Evolutionary conservation across 2,797 vertebrate genomes (phyloP).

Genomic region (Cetoscarus ocellatus): DNA sequence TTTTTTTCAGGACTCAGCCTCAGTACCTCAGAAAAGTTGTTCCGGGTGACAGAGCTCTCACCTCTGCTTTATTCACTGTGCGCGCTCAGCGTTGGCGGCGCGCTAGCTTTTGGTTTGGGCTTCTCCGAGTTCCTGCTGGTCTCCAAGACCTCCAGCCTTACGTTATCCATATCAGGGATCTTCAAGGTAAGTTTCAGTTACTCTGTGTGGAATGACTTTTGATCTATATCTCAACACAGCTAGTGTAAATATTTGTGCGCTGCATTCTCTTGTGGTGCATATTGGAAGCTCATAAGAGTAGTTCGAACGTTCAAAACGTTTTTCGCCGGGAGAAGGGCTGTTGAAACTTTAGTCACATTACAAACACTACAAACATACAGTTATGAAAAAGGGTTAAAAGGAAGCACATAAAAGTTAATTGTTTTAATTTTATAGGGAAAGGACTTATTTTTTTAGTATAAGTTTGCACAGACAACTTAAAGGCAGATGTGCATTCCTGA

Average conservation of each 20-base stretch:
- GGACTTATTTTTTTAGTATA: too few species aligned
- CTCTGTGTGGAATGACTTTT: background rate
- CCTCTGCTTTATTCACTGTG: slow-evolving; percentile 85
- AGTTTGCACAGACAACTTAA: too few species aligned
- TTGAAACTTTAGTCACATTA: too few species aligned
- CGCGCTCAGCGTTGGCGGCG: slow-evolving; percentile 88
- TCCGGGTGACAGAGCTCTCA: slow-evolving; percentile 86
- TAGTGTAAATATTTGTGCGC: background rate
- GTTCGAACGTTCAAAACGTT: too few species aligned
- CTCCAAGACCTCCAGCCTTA: slow-evolving; percentile 95
- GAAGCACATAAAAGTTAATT: too few species aligned
- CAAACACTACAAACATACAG: too few species aligned
- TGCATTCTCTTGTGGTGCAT: background rate
- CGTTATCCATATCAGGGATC: slow-evolving; percentile 94
- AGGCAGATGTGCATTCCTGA: too few species aligned
- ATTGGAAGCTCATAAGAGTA: too few species aligned
- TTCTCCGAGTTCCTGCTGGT: slow-evolving; percentile 98
- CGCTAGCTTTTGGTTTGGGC: slow-evolving; percentile 93
- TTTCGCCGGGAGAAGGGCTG: too few species aligned
- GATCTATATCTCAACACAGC: background rate
- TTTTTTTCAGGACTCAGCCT: slow-evolving; percentile 86
- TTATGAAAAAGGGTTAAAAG: too few species aligned
- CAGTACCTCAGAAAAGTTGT: slow-evolving; percentile 90
- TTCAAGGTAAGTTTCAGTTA: slow-evolving; percentile 88
- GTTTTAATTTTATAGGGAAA: too few species aligned